These are phyloP conservation scores for Paraescarpia echinospica DNA, from an alignment of 1,140 invertebrate species.

Conservation along the genomic window DNA sequence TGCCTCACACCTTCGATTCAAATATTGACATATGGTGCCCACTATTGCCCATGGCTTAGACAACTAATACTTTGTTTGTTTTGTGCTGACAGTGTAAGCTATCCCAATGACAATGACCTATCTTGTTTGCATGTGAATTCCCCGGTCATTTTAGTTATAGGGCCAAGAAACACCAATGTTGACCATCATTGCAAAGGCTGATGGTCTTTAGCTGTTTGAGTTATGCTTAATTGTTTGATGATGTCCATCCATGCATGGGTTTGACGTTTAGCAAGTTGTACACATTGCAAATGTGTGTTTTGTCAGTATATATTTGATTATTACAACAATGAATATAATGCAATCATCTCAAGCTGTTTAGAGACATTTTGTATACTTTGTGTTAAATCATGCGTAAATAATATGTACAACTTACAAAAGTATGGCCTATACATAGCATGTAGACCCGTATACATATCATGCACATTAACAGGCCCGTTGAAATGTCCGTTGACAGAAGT, in stretches of 20 bases:
- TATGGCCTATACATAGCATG: background rate
- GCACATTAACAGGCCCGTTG: background rate
- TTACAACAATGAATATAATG: background rate
- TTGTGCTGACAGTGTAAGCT: background rate
- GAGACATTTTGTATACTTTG: background rate
- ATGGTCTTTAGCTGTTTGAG: slow-evolving; percentile 1
- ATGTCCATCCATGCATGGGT: background rate
- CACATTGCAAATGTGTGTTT: background rate
- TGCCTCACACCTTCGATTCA: background rate
- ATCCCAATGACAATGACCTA: background rate
- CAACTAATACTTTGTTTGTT: background rate
- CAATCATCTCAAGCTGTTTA: background rate
- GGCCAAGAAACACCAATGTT: background rate
- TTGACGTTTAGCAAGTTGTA: background rate
- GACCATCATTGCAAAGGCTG: background rate
- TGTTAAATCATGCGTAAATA: background rate
- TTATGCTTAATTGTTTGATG: background rate
- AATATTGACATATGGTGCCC: background rate
- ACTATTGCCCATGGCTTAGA: background rate
- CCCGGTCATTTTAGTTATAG: background rate
- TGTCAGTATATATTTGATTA: background rate
- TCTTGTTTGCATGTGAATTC: background rate
- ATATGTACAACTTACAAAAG: background rate
- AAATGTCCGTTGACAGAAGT: background rate
- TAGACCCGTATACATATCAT: no score